A percentile compares a stretch with the other conserved stretches of the same genome.
Evolutionary conservation across 2,113 vertebrate genomes (phyloP).

Genomic region (Hipposideros armiger): DNA sequence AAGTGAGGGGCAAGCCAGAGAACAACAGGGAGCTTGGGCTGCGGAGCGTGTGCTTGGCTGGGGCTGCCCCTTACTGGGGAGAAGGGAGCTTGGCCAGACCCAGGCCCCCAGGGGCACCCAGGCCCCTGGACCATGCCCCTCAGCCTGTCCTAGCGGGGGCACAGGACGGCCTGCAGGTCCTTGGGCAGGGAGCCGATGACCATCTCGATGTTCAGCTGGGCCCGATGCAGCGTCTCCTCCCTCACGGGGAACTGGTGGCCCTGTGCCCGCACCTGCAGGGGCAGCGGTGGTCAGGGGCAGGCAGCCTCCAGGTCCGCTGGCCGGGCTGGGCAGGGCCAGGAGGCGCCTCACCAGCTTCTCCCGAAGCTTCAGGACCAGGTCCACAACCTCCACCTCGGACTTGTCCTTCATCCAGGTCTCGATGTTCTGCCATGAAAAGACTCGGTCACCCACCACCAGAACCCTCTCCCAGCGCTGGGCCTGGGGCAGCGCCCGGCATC

Average conservation of each 20-base stretch:
- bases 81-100: not conserved
- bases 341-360: constrained; percentile 93
- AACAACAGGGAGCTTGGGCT: not conserved
- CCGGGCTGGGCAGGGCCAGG: accelerated
- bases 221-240: constrained; percentile 88
- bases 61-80: not conserved
- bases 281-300: not conserved
- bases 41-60: not conserved
- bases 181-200: constrained; percentile 90
- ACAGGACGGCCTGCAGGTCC: constrained; percentile 92
- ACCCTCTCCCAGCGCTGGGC: not conserved
- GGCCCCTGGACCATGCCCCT: not conserved
- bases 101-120: not conserved
- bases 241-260: constrained; percentile 91
- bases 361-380: constrained; percentile 95
- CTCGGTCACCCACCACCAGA: not conserved
- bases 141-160: constrained; percentile 75
- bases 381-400: constrained; percentile 96
- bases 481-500: constrained; percentile 35
- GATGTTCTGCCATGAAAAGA: constrained; percentile 89
- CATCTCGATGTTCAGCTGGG: constrained; percentile 86
- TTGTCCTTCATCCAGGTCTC: constrained; percentile 95
- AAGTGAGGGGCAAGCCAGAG: too few relatives aligned
- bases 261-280: constrained; percentile 88
- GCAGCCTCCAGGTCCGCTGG: accelerated